phyloP scores from a whole-genome alignment of 2,888 invertebrate species.

The Smittia aterrima region DNA sequence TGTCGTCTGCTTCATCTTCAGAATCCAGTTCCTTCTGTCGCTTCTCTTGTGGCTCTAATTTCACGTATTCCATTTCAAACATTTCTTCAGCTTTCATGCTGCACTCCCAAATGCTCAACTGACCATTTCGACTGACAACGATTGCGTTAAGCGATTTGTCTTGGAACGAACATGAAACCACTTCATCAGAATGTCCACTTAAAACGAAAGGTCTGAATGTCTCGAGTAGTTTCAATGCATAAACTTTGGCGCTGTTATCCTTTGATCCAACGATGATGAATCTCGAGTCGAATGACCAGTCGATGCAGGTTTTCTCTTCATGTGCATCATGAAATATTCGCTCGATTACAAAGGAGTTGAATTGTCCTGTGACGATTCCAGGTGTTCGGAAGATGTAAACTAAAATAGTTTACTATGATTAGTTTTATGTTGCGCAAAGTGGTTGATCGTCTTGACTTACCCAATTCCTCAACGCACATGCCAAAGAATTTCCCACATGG shows the following conservation, averaged over 20 bases:
- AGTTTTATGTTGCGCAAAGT: neutral
- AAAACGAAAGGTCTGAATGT: slow-evolving; percentile 77
- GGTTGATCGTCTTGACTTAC: slow-evolving; percentile 52
- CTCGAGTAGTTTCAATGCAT: slow-evolving; percentile 68
- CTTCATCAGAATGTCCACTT: slow-evolving; percentile 79
- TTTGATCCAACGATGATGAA: slow-evolving; percentile 86
- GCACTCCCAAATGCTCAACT: slow-evolving; percentile 83
- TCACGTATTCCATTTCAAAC: slow-evolving; percentile 40
- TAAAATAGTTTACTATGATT: slow-evolving; percentile 50
- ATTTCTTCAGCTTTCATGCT: slow-evolving; percentile 57
- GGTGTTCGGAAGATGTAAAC: slow-evolving; percentile 87
- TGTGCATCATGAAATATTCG: slow-evolving; percentile 77
- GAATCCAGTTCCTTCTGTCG: slow-evolving; percentile 42
- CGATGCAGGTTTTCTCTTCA: slow-evolving; percentile 81
- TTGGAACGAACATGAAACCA: slow-evolving; percentile 88
- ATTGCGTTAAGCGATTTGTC: slow-evolving; percentile 78
- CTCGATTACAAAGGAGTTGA: slow-evolving; percentile 83
- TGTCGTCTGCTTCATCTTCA: slow-evolving; percentile 47
- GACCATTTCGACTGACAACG: slow-evolving; percentile 80
- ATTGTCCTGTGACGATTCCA: slow-evolving; percentile 73
- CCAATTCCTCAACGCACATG: slow-evolving; percentile 79
- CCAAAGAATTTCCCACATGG: slow-evolving; percentile 93
- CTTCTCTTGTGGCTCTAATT: slow-evolving; percentile 42
- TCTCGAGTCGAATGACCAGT: slow-evolving; percentile 92
- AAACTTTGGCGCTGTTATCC: slow-evolving; percentile 84